Percentiles rank a stretch among this genome's conserved stretches.
Conservation (phyloP, 1,140 invertebrate genomes). For the Drosophila auraria region DNA sequence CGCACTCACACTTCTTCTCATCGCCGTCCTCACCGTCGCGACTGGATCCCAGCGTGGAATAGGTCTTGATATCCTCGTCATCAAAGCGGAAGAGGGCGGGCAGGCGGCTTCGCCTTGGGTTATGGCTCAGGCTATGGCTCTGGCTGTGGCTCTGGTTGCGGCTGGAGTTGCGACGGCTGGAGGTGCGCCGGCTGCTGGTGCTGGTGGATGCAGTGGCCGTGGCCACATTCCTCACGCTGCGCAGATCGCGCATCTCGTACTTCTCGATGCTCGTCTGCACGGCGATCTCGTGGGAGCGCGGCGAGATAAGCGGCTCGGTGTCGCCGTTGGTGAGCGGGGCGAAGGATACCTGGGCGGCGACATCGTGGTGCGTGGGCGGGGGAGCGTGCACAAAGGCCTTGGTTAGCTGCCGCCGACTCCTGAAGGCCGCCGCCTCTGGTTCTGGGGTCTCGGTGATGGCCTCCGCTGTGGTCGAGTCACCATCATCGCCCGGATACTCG, state of each 20-base stretch:
- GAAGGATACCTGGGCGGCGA: slow-evolving; percentile 56
- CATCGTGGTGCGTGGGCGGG: slow-evolving; percentile 64
- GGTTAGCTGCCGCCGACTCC: slow-evolving; percentile 33
- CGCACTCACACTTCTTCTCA: slow-evolving; percentile 72
- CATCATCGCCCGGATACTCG: slow-evolving; percentile 35
- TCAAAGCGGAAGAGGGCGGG: slow-evolving; percentile 72
- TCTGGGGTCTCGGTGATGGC: slow-evolving; percentile 52
- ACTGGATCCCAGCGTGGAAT: slow-evolving; percentile 78
- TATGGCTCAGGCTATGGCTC: slow-evolving; percentile 40
- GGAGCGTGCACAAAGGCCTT: slow-evolving; percentile 62
- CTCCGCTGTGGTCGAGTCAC: slow-evolving; percentile 35
- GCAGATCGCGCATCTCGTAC: slow-evolving; percentile 72
- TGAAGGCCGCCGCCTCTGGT: slow-evolving; percentile 21
- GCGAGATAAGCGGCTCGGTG: slow-evolving; percentile 43
- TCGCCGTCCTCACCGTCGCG: slow-evolving; percentile 75
- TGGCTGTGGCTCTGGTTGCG: slow-evolving; percentile 46
- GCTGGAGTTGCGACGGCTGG: slow-evolving; percentile 56
- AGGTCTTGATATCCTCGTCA: slow-evolving; percentile 79
- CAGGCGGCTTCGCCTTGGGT: slow-evolving; percentile 43
- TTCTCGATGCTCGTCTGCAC: slow-evolving; percentile 80
- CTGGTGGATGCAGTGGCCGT: slow-evolving; percentile 65
- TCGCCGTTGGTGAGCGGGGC: slow-evolving; percentile 60
- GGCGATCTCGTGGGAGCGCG: slow-evolving; percentile 75
- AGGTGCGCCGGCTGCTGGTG: slow-evolving; percentile 60
- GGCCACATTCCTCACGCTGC: slow-evolving; percentile 60